These are phyloP conservation scores for Beris chalybata DNA, from an alignment of 2,888 invertebrate species.

Conservation along the genomic window DNA sequence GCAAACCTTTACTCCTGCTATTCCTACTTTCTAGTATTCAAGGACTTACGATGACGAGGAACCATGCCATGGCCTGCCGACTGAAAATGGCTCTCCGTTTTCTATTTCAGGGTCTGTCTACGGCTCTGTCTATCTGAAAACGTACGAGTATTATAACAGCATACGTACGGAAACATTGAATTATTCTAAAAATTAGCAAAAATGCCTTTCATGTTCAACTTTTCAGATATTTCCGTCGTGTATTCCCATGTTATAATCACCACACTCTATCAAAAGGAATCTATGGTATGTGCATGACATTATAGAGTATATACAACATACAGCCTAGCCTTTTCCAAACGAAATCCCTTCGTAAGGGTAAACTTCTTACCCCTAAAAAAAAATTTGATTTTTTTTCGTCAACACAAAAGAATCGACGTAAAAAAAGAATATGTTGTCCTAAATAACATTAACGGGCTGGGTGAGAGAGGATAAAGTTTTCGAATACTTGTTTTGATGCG, in stretches of 20 bases:
- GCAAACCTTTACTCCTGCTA: neutral
- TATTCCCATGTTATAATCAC: slow-evolving; percentile 4
- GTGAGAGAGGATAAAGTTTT: too few species aligned
- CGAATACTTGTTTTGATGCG: too few species aligned
- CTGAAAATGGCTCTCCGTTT: too few species aligned
- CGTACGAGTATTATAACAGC: neutral
- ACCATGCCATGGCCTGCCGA: too few species aligned
- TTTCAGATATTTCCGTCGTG: slow-evolving; percentile 17
- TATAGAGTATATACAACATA: neutral
- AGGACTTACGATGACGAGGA: neutral
- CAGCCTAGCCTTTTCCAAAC: too few species aligned
- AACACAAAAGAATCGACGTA: too few species aligned
- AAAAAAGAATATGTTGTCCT: too few species aligned
- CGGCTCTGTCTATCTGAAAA: neutral
- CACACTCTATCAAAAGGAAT: slow-evolving; percentile 14
- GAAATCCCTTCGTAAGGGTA: too few species aligned
- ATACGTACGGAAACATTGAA: slow-evolving; percentile 3
- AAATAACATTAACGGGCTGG: too few species aligned
- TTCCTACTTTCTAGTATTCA: neutral
- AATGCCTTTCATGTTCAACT: slow-evolving; percentile 18
- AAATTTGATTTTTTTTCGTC: too few species aligned
- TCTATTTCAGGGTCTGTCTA: neutral
- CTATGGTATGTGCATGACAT: slow-evolving; percentile 20
- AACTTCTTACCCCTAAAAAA: too few species aligned
- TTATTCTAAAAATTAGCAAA: neutral